Evolutionary conservation across 2,797 vertebrate genomes (phyloP), one percentile per base, ranked within the genome.

Genomic region (Girardinus metallicus): DNA sequence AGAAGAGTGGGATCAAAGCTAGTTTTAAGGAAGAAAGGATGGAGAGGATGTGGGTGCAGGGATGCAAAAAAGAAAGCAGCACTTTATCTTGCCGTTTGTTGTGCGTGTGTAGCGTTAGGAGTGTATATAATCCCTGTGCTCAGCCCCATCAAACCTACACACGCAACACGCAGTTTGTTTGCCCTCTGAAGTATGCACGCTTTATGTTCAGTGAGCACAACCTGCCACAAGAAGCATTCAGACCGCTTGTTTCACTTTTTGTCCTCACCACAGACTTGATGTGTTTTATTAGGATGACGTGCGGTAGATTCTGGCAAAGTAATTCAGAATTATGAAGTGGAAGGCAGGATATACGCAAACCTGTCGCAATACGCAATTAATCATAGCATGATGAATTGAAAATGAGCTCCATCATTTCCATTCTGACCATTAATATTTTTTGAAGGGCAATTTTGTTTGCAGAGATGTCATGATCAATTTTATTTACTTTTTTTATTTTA

Each of bases 31-130:
- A 86, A 89, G 85, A 89, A 88, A 88, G 71, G 82, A 84, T 74
- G 64, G 79, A 83, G 79, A 84, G 55, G 83, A 78, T 86, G 87
- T 87, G 85, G 68, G 87, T 81, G 86, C 73, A 68, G 73, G 88
- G 87, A 89, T 86, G 87, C 89, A 88, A 88, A 79, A 76, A 90
- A 46, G 41, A 71, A 71, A 87, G 82, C 41, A 46, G 53, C 87
- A 80, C 62, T 88, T 92, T 91, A 92, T 94, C 88, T 86, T 60
- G 88, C 87, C 90, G 85, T 90, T 91, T 93, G 87, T 92, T 77
- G 90, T 90, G 66, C 26, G 15, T 29, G 10, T 53, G n/a, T 46
- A 29, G 26, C 68, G 44, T 93, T 87, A 80, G 51, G 83, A 90
- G 72, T 90, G 88, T 46, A 83, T 91, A 81, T 93, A 93, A 94